phyloP scores from a whole-genome alignment of 2,888 invertebrate species.

The Gymnosoma rotundatum region DNA sequence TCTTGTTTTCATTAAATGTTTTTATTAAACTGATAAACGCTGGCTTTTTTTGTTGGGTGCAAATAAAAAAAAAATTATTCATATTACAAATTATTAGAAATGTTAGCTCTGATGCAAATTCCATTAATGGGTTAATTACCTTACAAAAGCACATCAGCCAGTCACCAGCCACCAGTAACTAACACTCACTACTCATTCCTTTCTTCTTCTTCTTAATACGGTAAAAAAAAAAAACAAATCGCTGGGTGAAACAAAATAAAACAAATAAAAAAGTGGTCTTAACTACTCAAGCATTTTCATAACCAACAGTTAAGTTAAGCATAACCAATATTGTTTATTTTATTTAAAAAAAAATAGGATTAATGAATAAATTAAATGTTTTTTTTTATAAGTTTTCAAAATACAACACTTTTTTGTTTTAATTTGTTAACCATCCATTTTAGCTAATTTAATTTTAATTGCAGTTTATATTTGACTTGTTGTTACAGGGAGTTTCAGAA shows the following conservation, averaged over 20 bases:
- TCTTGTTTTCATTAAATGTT: conserved; percentile 69
- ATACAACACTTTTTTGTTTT: no score
- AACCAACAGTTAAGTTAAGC: no score
- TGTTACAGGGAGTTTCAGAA: no score
- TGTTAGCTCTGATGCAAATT: conserved; percentile 62
- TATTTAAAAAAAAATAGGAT: not conserved
- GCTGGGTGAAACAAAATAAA: not conserved
- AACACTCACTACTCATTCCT: not conserved
- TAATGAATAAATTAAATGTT: no score
- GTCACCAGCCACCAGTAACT: not conserved
- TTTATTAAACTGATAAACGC: conserved; percentile 75
- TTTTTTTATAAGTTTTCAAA: no score
- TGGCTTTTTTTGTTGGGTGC: not conserved
- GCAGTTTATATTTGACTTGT: no score
- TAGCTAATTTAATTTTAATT: no score
- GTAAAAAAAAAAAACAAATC: not conserved
- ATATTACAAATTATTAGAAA: conserved; percentile 5
- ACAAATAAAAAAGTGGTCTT: not conserved
- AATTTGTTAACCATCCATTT: no score
- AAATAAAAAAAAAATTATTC: not conserved
- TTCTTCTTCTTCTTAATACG: not conserved
- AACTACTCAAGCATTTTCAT: conserved; percentile 40
- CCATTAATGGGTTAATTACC: conserved; percentile 70
- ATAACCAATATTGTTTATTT: conserved; percentile 9
- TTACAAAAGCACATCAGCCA: conserved; percentile 42